These are phyloP conservation scores for Magallana angulata DNA, from an alignment of 1,140 invertebrate genomes.

Conservation along the genomic window DNA sequence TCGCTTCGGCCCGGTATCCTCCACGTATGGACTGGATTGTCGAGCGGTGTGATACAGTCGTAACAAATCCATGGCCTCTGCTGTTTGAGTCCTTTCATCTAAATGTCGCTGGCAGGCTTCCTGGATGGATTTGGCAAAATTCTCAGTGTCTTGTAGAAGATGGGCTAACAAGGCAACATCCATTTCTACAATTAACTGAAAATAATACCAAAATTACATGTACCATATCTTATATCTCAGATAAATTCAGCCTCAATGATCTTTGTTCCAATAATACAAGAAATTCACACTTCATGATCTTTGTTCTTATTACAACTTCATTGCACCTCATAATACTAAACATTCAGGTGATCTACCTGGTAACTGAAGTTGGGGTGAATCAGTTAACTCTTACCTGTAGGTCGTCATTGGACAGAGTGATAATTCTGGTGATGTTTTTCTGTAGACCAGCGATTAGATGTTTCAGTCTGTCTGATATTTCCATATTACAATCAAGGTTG, in stretches of 20 bases:
- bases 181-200: constrained; percentile 55
- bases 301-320: no score
- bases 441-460: constrained; percentile 53
- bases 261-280: no score
- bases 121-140: constrained; percentile 65
- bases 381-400: constrained; percentile 38
- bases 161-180: constrained; percentile 48
- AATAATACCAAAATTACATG: background rate
- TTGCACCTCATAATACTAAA: no score
- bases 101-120: constrained; percentile 81
- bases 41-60: constrained; percentile 63
- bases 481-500: constrained; percentile 26
- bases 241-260: no score
- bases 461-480: constrained; percentile 52
- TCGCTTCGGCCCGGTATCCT: constrained; percentile 48
- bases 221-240: no score
- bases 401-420: constrained; percentile 54
- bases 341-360: no score
- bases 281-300: no score
- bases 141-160: constrained; percentile 63
- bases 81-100: constrained; percentile 67
- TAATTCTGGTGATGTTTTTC: constrained; percentile 56
- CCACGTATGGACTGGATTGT: constrained; percentile 63
- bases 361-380: no score
- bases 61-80: constrained; percentile 67